These are phyloP conservation scores for Sturnira hondurensis DNA, from an alignment of 2,113 vertebrate species.

Conservation along the genomic window DNA sequence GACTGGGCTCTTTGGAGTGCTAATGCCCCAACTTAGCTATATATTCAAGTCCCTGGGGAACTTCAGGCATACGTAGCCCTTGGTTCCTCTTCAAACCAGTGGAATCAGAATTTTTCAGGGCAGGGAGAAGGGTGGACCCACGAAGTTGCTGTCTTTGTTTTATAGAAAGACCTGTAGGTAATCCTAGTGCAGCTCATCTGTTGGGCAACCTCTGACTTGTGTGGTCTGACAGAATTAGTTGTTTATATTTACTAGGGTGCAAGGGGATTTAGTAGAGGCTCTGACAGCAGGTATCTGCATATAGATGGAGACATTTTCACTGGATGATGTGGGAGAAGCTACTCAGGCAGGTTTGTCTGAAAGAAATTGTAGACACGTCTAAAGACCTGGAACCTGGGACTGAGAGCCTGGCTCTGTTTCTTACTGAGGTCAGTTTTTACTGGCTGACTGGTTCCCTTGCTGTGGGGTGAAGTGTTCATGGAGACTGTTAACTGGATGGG, in stretches of 20 bases:
- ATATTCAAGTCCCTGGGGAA: background rate
- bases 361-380: background rate
- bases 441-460: background rate
- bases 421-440: background rate
- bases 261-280: background rate
- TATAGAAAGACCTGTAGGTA: background rate
- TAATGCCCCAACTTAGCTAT: background rate
- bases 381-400: background rate
- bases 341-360: background rate
- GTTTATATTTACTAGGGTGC: background rate
- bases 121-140: background rate
- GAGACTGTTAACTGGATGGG: background rate
- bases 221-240: background rate
- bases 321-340: background rate
- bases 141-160: background rate
- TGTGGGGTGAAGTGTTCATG: background rate
- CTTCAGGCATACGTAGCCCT: background rate
- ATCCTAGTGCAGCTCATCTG: background rate
- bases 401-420: slow-evolving; percentile 23
- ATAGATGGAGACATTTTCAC: background rate
- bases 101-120: background rate
- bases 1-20: background rate
- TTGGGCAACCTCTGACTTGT: background rate
- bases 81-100: background rate
- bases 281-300: background rate